Base-by-base conservation (phyloP, 2,797 vertebrate species). In the Parauchenoglanis ngamensis region DNA sequence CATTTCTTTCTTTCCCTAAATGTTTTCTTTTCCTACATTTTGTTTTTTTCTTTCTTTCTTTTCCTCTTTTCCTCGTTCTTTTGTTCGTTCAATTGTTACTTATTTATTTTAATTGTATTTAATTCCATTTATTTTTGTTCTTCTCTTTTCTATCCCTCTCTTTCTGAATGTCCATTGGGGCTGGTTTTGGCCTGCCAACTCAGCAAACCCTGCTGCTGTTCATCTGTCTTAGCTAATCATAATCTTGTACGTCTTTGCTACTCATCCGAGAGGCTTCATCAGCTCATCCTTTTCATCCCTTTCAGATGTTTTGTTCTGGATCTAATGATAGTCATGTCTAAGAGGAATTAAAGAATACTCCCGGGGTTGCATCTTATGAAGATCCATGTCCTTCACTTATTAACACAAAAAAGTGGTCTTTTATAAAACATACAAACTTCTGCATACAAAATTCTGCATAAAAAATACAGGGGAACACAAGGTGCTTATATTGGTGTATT, bases 171-270 rank as follows among this genome's bases (percentile, higher is more conserved):
- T n/a, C 12, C 25, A 25, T 82, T 28, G n/a, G 13, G 13, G 7
- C 7, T 61, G 12, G 0, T 44, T 40, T 61, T 2, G 7, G 44
- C 25, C 44, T 10, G 1, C 35, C 17, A 21, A 15, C 40, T 28
- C 15, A 65, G 40, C 13, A 63, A 63, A 31, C 19, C 56, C 54
- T 79, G 1, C 17, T 40, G 17, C 46, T 83, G 35, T 81, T 81
- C 12, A 67, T 83, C 21, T 67, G 44, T 52, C 17, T 67, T 31
- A 67, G 13, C 40, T 83, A 82, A 67, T 67, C 46, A 67, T 83
- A 67, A 52, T 12, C 25, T 49, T 52, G 4, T 52, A 28, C 31
- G 44, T 68, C 57, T 83, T 54, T 52, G 40, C 44, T 25, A 49
- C 61, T 82, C 25, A 28, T 65, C 79, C 25, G 10, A 65, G 59